Evolutionary conservation across 2,888 invertebrate species (phyloP).

Genomic region (Alloscopus bannaensis): DNA sequence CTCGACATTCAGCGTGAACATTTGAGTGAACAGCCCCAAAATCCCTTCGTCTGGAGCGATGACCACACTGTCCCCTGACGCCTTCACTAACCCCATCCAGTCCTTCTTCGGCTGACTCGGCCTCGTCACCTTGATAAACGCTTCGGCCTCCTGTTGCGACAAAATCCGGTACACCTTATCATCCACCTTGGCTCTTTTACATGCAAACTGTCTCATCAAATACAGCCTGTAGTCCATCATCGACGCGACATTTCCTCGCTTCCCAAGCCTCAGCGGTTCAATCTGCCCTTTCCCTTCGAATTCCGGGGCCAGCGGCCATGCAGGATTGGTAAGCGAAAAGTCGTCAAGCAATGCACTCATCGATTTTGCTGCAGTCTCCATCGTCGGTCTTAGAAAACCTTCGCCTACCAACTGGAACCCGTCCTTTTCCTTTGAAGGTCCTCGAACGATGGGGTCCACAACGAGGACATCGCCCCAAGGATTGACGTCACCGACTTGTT

Average conservation of each 20-base stretch:
- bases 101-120: not conserved
- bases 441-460: constrained; percentile 28
- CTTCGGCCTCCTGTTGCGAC: not conserved
- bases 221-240: constrained; percentile 9
- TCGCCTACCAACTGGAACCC: not conserved
- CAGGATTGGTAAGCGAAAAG: constrained; percentile 7
- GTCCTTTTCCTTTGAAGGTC: too few species aligned
- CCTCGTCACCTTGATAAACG: not conserved
- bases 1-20: constrained; percentile 4
- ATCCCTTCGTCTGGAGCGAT: constrained; percentile 2
- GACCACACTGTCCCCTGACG: not conserved
- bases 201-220: not conserved
- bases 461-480: constrained; percentile 30
- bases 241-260: not conserved
- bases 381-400: not conserved
- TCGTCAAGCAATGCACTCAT: not conserved
- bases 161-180: not conserved
- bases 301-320: not conserved
- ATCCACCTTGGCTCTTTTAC: constrained; percentile 8
- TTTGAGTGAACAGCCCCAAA: not conserved
- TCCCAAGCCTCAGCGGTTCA: not conserved
- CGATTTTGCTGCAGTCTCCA: not conserved
- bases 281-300: not conserved
- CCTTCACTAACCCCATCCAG: not conserved
- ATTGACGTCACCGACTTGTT: constrained; percentile 30